Evolutionary conservation across 2,113 vertebrate species (phyloP), one percentile per base, ranked within the genome.

Genomic region (Dromaius novaehollandiae): DNA sequence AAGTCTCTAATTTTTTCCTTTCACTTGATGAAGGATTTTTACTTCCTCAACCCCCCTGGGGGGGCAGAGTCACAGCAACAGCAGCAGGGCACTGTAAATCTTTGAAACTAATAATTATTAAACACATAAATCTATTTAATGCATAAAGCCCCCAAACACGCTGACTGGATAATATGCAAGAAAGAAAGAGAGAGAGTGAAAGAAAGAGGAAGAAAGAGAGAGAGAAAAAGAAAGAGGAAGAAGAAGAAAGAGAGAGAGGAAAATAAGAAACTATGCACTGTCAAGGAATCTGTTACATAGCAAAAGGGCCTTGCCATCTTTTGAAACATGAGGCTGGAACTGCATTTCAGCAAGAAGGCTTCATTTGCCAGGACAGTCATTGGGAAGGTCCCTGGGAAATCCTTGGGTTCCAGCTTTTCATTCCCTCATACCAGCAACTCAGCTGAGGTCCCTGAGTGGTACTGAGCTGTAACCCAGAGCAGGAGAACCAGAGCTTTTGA

Each of bases 51-150:
- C 16, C 53, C 90, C 83, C 36, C 1, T 0, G 71, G 82, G 55
- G 55, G 91, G 64, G 26, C 34, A 91, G 51, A 92, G 66, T 82
- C 63, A 55, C 63, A 88, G 84, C 82, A 95, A 69, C 58, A 89
- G 91, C 84, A 95, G 84, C 78, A 91, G 44, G 68, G 44, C 75
- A 77, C 68, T 83, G 63, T 94, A 96, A 96, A 95, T 96, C 91
- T 93, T 95, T 85, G 71, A 96, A 96, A 97, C 78, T 86, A 94
- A 65, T 96, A 94, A 96, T 95, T 96, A 97, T 97, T 96, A 97
- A 97, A 78, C 58, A 93, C 84, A 96, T 97, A 96, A 95, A 96
- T 97, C 95, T 91, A 58, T 91, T 92, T 94, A 95, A 94, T 78
- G 50, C 71, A 74, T 69, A 80, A 21, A 93, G 60, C 58, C 16